Evolutionary conservation across 2,888 invertebrate genomes (phyloP).

Genomic region (Acheta domesticus): DNA sequence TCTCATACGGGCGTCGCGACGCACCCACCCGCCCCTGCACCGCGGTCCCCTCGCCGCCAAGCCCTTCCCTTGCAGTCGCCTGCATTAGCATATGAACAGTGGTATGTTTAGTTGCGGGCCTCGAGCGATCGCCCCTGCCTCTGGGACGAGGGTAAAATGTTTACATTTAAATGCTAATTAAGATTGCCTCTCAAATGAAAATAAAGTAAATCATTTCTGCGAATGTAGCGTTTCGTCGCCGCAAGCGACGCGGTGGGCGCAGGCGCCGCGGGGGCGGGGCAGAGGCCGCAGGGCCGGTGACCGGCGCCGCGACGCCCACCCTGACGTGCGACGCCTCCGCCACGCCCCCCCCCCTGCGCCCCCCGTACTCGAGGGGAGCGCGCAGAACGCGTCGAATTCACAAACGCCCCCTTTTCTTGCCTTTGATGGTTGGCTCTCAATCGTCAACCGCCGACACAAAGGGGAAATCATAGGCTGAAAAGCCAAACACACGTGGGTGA

Average conservation of each 20-base stretch:
- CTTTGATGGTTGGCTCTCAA: neutral
- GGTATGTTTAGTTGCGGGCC: neutral
- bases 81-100: slow-evolving; percentile 9
- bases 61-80: neutral
- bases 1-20: neutral
- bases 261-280: no score
- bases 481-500: no score
- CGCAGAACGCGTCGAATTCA: neutral
- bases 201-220: neutral
- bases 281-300: no score
- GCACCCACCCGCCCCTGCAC: neutral
- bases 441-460: neutral
- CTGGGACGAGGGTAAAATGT: neutral
- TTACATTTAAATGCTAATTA: neutral
- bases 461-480: no score
- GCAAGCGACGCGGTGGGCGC: no score
- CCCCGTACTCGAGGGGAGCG: neutral
- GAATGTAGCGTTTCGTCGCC: no score
- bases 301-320: no score
- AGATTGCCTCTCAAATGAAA: neutral
- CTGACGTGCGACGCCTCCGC: neutral
- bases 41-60: neutral
- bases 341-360: neutral
- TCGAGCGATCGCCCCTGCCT: neutral
- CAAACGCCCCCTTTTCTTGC: neutral